Evolutionary conservation across 2,888 invertebrate genomes (phyloP).

Genomic region (Mamestra brassicae): DNA sequence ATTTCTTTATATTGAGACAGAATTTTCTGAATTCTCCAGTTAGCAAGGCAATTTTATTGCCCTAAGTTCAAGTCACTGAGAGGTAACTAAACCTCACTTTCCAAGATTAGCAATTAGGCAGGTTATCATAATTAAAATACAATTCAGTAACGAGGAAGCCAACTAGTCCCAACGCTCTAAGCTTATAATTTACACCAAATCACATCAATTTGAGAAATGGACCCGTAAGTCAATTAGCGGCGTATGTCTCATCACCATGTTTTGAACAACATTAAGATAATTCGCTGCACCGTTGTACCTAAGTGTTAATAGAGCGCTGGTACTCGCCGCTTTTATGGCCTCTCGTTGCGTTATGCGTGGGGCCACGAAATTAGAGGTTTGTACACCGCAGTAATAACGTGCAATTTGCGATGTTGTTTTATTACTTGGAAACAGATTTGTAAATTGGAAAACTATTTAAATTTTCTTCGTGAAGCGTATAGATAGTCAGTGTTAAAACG

Average conservation of each 20-base stretch:
- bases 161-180: constrained; percentile 2
- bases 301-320: constrained; percentile 59
- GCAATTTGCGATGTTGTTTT: constrained; percentile 31
- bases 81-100: too few relatives aligned
- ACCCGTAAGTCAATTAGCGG: constrained; percentile 73
- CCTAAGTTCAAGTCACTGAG: too few relatives aligned
- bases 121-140: too few relatives aligned
- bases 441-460: constrained; percentile 18
- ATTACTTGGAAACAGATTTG: constrained; percentile 11
- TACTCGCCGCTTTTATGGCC: constrained; percentile 57
- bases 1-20: too few relatives aligned
- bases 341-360: constrained; percentile 52
- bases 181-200: constrained; percentile 28
- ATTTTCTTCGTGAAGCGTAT: neutral
- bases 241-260: constrained; percentile 66
- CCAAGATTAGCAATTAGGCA: neutral
- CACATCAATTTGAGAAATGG: constrained; percentile 71
- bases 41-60: too few relatives aligned
- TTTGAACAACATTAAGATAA: constrained; percentile 68
- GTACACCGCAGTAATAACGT: constrained; percentile 31
- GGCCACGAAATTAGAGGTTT: constrained; percentile 58
- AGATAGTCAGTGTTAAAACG: neutral
- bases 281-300: constrained; percentile 61
- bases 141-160: neutral
- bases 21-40: too few relatives aligned